phyloP scores from a whole-genome alignment of 2,797 vertebrate genomes.

The Myotis vivesi region DNA sequence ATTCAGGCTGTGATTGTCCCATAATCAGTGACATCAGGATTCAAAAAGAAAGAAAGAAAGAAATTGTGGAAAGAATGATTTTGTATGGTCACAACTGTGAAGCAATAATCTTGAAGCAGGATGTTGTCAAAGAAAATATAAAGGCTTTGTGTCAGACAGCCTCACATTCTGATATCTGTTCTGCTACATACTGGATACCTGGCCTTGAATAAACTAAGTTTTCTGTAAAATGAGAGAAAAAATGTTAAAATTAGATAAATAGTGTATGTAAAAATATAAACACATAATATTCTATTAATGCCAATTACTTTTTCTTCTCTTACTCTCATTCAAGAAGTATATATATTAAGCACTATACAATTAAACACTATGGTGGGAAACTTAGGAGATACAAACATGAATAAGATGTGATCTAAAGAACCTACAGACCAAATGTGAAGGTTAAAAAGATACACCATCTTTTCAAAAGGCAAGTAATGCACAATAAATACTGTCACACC shows the following conservation, averaged over 20 bases:
- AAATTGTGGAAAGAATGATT: not conserved
- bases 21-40: not conserved
- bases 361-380: not conserved
- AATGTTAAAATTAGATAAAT: not conserved
- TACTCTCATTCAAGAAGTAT: not conserved
- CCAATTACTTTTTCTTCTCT: not conserved
- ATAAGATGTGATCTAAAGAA: not conserved
- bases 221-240: not conserved
- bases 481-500: not conserved
- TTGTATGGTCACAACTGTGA: not conserved
- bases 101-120: not conserved
- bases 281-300: not conserved
- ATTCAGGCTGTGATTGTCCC: not conserved
- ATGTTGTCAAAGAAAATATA: not conserved
- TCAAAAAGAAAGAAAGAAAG: not conserved
- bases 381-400: not conserved
- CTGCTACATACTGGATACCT: not conserved
- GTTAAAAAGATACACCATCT: not conserved
- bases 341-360: not conserved
- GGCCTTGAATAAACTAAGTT: not conserved
- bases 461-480: constrained; percentile 31
- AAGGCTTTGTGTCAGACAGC: not conserved
- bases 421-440: not conserved
- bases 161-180: not conserved
- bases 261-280: not conserved